A percentile compares a stretch with the other conserved stretches of the same genome.
phyloP scores from a whole-genome alignment of 2,113 vertebrate species.

The Ptychochromis oligacanthus region DNA sequence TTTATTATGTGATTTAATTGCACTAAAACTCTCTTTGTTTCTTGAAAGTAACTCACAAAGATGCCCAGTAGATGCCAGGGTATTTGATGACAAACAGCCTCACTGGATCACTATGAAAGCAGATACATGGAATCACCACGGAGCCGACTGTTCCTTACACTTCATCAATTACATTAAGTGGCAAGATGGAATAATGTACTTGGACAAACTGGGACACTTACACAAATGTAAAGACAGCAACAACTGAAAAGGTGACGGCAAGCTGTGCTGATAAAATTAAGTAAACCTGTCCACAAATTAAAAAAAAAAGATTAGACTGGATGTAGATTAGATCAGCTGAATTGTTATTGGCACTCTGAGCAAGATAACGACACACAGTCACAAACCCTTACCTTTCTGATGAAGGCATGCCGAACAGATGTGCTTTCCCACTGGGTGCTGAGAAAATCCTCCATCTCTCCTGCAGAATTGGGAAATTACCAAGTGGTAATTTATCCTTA shows the following conservation, averaged over 20 bases:
- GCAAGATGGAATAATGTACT: neutral
- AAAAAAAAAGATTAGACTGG: neutral
- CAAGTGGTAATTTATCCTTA: neutral
- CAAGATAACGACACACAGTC: neutral
- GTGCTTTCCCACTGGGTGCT: constrained; percentile 82
- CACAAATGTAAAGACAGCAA: constrained; percentile 87
- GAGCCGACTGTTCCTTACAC: neutral
- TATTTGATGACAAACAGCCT: constrained; percentile 80
- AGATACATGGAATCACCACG: constrained; percentile 24
- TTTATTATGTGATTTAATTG: neutral
- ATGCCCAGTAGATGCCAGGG: constrained; percentile 84
- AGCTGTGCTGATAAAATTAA: constrained; percentile 90
- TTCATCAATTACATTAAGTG: neutral
- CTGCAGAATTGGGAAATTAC: constrained; percentile 45
- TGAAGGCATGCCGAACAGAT: constrained; percentile 87
- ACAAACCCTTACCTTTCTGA: constrained; percentile 83
- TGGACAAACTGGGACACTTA: constrained; percentile 62
- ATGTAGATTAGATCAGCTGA: neutral
- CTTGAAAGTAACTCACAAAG: constrained; percentile 85
- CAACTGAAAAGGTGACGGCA: constrained; percentile 85
- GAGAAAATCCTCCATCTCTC: constrained; percentile 72
- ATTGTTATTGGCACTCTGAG: neutral
- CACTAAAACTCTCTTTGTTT: neutral
- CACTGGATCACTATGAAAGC: constrained; percentile 78
- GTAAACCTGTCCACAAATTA: constrained; percentile 84